Evolutionary conservation across 2,113 vertebrate species (phyloP).

Genomic region (Channa maculata): DNA sequence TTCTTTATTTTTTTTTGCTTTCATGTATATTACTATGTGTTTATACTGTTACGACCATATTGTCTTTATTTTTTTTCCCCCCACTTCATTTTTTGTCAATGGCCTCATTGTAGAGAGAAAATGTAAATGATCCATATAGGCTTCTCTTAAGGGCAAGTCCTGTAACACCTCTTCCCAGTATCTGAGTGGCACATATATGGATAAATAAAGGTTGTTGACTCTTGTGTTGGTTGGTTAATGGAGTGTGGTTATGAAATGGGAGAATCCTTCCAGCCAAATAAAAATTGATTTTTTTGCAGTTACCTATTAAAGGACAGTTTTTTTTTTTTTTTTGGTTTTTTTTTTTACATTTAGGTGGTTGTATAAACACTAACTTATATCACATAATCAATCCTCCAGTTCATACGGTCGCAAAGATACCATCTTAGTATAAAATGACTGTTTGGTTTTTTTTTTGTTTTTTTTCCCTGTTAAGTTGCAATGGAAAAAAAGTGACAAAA

Average conservation of each 20-base stretch:
- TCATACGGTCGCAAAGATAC: too few relatives aligned
- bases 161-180: constrained; percentile 80
- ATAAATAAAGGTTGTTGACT: constrained; percentile 88
- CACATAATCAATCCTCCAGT: too few relatives aligned
- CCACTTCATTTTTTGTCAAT: constrained; percentile 71
- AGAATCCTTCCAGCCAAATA: neutral
- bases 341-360: too few relatives aligned
- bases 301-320: too few relatives aligned
- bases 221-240: constrained; percentile 52
- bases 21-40: constrained; percentile 83
- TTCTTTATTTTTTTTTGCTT: constrained; percentile 63
- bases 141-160: constrained; percentile 77
- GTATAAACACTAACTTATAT: too few relatives aligned
- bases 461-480: too few relatives aligned
- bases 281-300: too few relatives aligned
- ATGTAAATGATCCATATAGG: constrained; percentile 82
- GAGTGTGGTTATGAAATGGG: neutral
- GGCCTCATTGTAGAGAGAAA: constrained; percentile 79
- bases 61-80: constrained; percentile 75
- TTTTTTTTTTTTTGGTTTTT: too few relatives aligned
- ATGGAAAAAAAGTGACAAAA: too few relatives aligned
- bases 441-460: too few relatives aligned
- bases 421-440: too few relatives aligned
- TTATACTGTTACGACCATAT: constrained; percentile 83
- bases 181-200: constrained; percentile 85